Percentiles rank a stretch among this genome's conserved stretches.
Evolutionary conservation across 2,113 vertebrate species (phyloP).

Genomic region (Thymallus thymallus): DNA sequence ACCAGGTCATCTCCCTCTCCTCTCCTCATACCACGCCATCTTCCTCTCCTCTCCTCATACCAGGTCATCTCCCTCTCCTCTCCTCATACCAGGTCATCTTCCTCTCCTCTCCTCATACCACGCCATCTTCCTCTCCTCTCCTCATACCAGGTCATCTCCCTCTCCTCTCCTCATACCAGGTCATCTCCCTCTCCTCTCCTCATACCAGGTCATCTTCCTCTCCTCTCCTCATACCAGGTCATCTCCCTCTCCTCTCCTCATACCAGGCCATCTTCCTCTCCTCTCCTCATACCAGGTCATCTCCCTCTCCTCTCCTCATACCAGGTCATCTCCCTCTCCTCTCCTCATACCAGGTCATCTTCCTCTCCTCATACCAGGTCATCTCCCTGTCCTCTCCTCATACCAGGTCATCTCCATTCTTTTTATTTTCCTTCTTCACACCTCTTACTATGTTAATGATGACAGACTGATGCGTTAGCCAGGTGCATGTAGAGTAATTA

Average conservation of each 20-base stretch:
- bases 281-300: constrained; percentile 38
- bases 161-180: constrained; percentile 28
- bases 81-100: constrained; percentile 25
- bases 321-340: constrained; percentile 19
- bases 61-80: no score
- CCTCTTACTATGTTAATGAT: constrained; percentile 73
- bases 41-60: constrained; percentile 28
- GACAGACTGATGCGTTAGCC: constrained; percentile 70
- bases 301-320: no score
- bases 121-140: no score
- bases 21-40: constrained; percentile 25
- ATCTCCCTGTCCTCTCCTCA: constrained; percentile 26
- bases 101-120: constrained; percentile 28
- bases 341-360: no score
- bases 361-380: constrained; percentile 25
- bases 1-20: no score
- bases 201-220: constrained; percentile 20
- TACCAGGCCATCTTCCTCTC: constrained; percentile 19
- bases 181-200: no score
- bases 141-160: constrained; percentile 26
- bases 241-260: no score
- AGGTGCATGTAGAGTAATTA: constrained; percentile 75
- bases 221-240: constrained; percentile 34
- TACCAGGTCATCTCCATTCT: no score
- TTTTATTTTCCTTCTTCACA: constrained; percentile 47